These are phyloP conservation scores for Drosophila lacertosa DNA, from an alignment of 1,140 invertebrate genomes.

Conservation along the genomic window DNA sequence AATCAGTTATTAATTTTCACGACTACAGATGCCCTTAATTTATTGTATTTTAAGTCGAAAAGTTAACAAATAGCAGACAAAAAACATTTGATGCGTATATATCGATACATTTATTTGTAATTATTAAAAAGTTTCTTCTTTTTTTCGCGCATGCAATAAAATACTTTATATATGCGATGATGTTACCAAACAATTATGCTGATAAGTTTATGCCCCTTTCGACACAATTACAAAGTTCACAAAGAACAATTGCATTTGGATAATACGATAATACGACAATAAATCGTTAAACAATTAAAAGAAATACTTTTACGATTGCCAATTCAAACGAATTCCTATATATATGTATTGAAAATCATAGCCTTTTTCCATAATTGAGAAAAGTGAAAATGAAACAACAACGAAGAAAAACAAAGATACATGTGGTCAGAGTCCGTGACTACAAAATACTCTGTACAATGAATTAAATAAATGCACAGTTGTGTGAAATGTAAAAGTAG, in stretches of 20 bases:
- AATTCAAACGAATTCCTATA: background rate
- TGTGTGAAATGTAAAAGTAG: too few species aligned
- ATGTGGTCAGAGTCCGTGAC: too few species aligned
- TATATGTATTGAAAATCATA: conserved; percentile 14
- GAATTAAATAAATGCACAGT: too few species aligned
- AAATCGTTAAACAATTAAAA: conserved; percentile 2
- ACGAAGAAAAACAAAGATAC: conserved; percentile 1
- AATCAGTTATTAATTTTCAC: too few species aligned
- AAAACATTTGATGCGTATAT: background rate
- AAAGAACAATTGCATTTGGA: conserved; percentile 4
- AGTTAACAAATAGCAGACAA: too few species aligned
- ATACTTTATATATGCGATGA: background rate
- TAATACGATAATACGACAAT: background rate
- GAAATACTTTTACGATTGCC: conserved; percentile 4
- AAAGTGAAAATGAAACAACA: conserved; percentile 30
- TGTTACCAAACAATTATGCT: background rate
- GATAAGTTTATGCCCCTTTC: background rate
- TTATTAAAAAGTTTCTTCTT: background rate
- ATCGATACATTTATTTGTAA: conserved; percentile 2
- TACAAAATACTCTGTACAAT: too few species aligned
- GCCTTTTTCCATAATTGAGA: conserved; percentile 5
- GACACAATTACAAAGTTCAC: conserved; percentile 4
- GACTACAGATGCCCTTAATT: too few species aligned
- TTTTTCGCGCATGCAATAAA: conserved; percentile 4
- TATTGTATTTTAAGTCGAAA: too few species aligned